Evolutionary conservation across 2,888 invertebrate genomes (phyloP), one percentile per base, ranked within the genome.

Genomic region (Escarpia spicata): DNA sequence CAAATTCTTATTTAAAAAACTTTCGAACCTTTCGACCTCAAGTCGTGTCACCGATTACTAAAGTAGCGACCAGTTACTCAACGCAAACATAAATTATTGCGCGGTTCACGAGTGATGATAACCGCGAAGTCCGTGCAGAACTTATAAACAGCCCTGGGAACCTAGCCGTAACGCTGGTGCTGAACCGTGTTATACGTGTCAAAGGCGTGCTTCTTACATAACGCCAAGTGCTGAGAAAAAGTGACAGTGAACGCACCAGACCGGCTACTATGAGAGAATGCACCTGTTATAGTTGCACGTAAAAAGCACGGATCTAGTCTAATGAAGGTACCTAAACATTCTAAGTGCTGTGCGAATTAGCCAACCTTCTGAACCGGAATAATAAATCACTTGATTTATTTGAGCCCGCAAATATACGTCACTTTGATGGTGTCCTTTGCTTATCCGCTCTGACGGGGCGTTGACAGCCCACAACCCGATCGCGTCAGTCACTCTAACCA

Each of bases 261-360:
- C 75, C 75, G 19, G 26, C 75, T 26, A 26, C 26, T 26, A n/a
- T 15, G 75, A 75, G 75, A 26, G 75, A n/a, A 75, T 19, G 75
- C 75, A 75, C 75, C 75, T 75, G 75, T 75, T 75, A 75, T 75
- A 75, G 26, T 75, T n/a, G 75, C 19, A 26, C 19, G 75, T 75
- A 75, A 75, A 75, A 75, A 75, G 26, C 75, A 6, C 19, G 75
- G 26, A 75, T 75, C 75, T 75, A 26, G 75, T 6, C 75, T 75
- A 75, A 75, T 75, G 75, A 75, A 75, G 75, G 75, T 75, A 26
- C 75, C 75, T n/a, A 26, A 26, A 26, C 6, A 75, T 26, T 75
- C n/a, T n/a, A 19, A 75, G 75, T 75, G n/a, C 75, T 75, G 75
- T 75, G 75, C 75, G 75, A 75, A 75, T 75, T 75, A 75, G 75